A percentile compares a stretch with the other conserved stretches of the same genome.
phyloP scores from a whole-genome alignment of 2,797 vertebrate genomes.

The Cirrhinus mrigala region DNA sequence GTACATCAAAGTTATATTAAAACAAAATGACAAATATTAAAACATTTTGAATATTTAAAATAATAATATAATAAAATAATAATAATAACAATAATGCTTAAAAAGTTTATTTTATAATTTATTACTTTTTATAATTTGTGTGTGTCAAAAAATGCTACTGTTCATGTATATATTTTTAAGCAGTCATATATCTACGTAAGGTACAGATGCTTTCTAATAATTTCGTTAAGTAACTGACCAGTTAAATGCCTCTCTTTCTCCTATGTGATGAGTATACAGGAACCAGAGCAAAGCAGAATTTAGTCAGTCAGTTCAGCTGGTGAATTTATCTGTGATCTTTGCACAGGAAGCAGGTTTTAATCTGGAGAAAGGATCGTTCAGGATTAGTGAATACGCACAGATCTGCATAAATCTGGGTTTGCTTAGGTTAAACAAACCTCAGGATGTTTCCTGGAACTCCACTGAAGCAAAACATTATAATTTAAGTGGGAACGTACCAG shows the following conservation, averaged over 20 bases:
- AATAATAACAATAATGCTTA: neutral
- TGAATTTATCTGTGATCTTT: constrained; percentile 7
- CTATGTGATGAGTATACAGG: neutral
- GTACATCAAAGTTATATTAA: too few relatives aligned
- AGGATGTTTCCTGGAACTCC: constrained; percentile 14
- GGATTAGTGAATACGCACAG: constrained; percentile 9
- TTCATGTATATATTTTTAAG: neutral
- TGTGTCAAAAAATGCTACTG: neutral
- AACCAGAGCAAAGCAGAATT: neutral
- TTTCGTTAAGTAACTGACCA: neutral
- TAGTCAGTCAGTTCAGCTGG: neutral
- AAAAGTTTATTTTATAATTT: neutral
- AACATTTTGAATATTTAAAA: neutral
- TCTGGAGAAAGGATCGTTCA: constrained; percentile 5
- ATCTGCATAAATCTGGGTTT: constrained; percentile 20
- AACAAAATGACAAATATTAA: neutral
- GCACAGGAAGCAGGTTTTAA: constrained; percentile 30
- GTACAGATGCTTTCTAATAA: neutral
- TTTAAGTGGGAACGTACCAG: neutral
- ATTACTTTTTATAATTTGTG: neutral
- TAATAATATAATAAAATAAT: neutral
- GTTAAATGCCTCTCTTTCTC: neutral
- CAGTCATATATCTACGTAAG: neutral
- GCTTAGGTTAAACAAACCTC: constrained; percentile 21
- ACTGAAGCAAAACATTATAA: neutral